Base-by-base conservation (phyloP, 2,797 vertebrate genomes). In the Girardinus metallicus region DNA sequence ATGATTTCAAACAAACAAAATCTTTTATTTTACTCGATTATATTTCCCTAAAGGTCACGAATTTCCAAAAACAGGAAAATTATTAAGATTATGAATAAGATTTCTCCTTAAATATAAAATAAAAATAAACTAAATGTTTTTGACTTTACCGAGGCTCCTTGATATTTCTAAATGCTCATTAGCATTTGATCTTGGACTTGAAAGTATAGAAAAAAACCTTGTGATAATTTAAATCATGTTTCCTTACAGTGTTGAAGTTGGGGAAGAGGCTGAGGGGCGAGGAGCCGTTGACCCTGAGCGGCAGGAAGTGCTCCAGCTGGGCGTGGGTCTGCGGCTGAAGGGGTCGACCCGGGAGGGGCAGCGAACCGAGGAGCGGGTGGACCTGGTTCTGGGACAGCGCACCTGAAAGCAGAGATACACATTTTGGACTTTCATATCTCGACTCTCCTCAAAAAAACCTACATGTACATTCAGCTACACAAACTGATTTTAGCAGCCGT, bases 201-300 rank as follows among this genome's bases (percentile, higher is more conserved):
- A 23, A 66, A 10, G 7, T 26, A n/a, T 53, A 10, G 49, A 53
- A 53, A 53, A 46, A 18, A 47, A 16, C 5, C 46, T 36, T 0
- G 16, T 57, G 60, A 51, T 64, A 53, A 68, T 2, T 36, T 7
- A 9, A 64, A 18, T 73, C 9, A 11, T 26, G 8, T 29, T 0
- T n/a, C 80, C 97, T 90, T 94, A 99, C 98, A 90, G 96, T 96
- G 94, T 96, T 99, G 94, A 99, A 99, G 94, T 97, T 98, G 86
- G 98, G 97, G 86, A 99, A 99, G 86, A 99, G 96, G 94, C 95
- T 98, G 94, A 99, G 97, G 0, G 97, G 97, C 1, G 97, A 94
- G 3, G 97, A 95, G 84, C 97, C 95, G 90, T 97, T 99, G 95
- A 98, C 95, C 91, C 97, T 96, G 91, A 99, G 97, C 75, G 98